These are phyloP conservation scores for Pteronotus mesoamericanus DNA, from an alignment of 2,797 vertebrate genomes.

Conservation along the genomic window DNA sequence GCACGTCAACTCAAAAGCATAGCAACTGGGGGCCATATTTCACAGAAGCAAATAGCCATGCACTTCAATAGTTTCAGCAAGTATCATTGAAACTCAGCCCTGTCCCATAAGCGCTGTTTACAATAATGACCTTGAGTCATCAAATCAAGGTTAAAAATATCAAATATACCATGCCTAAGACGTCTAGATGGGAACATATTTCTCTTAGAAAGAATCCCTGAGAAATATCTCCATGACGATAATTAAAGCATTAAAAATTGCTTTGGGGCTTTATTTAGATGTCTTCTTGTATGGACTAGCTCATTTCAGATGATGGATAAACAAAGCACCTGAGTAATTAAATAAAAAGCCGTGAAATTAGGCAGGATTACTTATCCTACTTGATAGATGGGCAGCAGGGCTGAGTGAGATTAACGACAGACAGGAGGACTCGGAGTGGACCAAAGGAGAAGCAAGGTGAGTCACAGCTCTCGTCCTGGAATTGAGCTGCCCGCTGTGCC, in stretches of 20 bases:
- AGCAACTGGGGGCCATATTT: not conserved
- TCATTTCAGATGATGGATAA: conserved; percentile 4
- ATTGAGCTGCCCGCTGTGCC: accelerated
- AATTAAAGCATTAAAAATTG: not conserved
- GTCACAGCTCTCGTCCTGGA: not conserved
- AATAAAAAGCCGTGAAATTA: not conserved
- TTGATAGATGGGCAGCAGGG: not conserved
- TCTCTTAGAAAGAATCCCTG: not conserved
- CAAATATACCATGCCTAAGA: not conserved
- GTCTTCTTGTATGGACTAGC: not conserved
- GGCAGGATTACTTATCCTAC: not conserved
- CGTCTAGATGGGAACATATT: not conserved
- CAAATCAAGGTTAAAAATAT: conserved; percentile 35
- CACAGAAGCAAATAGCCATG: not conserved
- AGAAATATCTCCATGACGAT: not conserved
- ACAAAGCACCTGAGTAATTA: conserved; percentile 36
- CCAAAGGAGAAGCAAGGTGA: not conserved
- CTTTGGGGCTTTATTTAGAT: conserved; percentile 26
- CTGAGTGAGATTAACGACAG: not conserved
- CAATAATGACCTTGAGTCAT: conserved; percentile 18
- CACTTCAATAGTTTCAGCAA: not conserved
- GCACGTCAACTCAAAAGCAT: not conserved
- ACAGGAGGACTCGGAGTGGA: not conserved
- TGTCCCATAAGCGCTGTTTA: not conserved
- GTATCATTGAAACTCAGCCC: not conserved